Evolutionary conservation across 2,797 vertebrate genomes (phyloP).

Genomic region (Serranus cabrilla): DNA sequence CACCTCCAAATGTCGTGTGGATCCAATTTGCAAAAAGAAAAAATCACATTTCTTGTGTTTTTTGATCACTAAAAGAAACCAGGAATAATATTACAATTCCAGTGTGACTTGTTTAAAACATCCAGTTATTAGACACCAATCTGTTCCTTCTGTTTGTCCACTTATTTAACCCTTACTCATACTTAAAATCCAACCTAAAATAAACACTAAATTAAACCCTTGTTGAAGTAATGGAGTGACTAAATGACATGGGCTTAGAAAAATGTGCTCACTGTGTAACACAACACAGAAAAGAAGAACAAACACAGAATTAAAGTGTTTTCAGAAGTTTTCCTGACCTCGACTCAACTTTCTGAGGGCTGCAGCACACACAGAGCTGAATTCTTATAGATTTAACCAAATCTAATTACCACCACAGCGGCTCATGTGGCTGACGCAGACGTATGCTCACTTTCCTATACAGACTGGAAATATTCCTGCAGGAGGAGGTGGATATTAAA

Average conservation of each 20-base stretch:
- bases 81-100: neutral
- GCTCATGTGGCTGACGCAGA: conserved; percentile 17
- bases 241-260: neutral
- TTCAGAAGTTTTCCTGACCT: conserved; percentile 17
- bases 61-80: too few relatives aligned
- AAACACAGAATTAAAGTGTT: neutral
- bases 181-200: neutral
- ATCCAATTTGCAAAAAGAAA: too few relatives aligned
- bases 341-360: conserved; percentile 5
- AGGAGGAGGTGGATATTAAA: conserved; percentile 14
- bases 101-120: neutral
- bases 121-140: neutral
- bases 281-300: neutral
- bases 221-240: neutral
- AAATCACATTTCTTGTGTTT: too few relatives aligned
- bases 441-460: neutral
- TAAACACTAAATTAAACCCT: neutral
- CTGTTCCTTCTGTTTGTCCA: neutral
- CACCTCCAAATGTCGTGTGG: too few relatives aligned
- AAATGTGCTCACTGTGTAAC: neutral
- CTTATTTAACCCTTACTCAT: neutral
- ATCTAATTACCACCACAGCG: neutral
- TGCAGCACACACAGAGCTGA: conserved; percentile 9
- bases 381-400: conserved; percentile 18
- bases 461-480: conserved; percentile 31